Conservation (phyloP, 2,113 vertebrate species). For the Colistium nudipinnis region DNA sequence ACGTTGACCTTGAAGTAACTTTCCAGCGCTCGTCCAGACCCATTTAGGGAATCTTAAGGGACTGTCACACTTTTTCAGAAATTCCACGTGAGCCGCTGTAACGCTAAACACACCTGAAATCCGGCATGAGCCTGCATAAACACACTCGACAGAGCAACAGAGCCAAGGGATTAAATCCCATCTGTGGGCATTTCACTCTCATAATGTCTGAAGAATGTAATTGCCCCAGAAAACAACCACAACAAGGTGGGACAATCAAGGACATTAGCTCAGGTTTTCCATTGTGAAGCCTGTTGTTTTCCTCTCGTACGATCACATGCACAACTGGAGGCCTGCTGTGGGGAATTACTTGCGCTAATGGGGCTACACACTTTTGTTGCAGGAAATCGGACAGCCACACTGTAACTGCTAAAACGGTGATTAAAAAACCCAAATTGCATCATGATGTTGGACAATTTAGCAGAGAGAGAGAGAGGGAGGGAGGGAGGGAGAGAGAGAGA, state of each 20-base stretch:
- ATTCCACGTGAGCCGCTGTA: constrained; percentile 14
- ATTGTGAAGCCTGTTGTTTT: constrained; percentile 68
- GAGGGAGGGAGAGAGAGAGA: neutral
- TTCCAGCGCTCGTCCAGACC: constrained; percentile 46
- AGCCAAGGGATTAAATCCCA: constrained; percentile 39
- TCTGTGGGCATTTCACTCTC: constrained; percentile 39
- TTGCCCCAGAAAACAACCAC: constrained; percentile 57
- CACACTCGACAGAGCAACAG: constrained; percentile 11
- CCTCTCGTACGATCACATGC: constrained; percentile 70
- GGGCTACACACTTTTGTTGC: constrained; percentile 82
- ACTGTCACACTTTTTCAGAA: constrained; percentile 27
- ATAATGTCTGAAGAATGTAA: constrained; percentile 56
- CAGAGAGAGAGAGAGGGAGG: constrained; percentile 3
- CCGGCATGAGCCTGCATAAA: neutral
- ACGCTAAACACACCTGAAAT: constrained; percentile 61
- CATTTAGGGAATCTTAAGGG: constrained; percentile 58
- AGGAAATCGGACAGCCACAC: constrained; percentile 83
- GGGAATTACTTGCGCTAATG: constrained; percentile 83
- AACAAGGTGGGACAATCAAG: constrained; percentile 68
- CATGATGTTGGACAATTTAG: constrained; percentile 80
- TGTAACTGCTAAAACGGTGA: constrained; percentile 83
- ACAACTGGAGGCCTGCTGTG: constrained; percentile 82
- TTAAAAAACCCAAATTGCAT: constrained; percentile 84
- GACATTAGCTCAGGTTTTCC: constrained; percentile 77
- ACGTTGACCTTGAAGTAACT: constrained; percentile 66